These are phyloP conservation scores for Pachliopta kotzebuea DNA, from an alignment of 2,888 invertebrate species.

Conservation along the genomic window DNA sequence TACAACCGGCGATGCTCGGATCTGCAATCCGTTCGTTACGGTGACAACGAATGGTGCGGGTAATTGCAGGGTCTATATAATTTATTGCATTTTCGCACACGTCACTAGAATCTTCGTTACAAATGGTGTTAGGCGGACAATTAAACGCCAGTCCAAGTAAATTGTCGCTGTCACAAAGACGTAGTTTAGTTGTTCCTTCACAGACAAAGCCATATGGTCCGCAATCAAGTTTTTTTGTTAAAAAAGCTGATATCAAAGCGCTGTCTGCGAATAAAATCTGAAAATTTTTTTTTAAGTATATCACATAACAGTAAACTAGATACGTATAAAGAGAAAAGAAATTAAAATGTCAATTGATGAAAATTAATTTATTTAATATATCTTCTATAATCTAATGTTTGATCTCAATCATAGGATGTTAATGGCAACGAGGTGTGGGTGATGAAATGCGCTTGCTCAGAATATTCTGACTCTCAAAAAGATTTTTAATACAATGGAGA, in stretches of 20 bases:
- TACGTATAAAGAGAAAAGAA: neutral
- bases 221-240: conserved; percentile 48
- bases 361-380: neutral
- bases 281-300: conserved; percentile 14
- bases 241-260: conserved; percentile 37
- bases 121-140: conserved; percentile 63
- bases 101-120: conserved; percentile 68
- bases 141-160: conserved; percentile 60
- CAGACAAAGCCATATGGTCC: conserved; percentile 69
- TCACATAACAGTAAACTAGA: neutral
- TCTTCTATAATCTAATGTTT: no score
- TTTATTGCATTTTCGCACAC: conserved; percentile 63
- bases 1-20: conserved; percentile 64
- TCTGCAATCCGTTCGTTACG: conserved; percentile 68
- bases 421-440: no score
- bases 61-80: conserved; percentile 59
- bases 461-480: no score
- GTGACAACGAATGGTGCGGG: conserved; percentile 54
- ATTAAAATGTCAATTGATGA: neutral
- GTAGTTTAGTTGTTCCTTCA: conserved; percentile 53
- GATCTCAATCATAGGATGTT: no score
- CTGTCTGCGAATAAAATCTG: conserved; percentile 38
- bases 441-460: no score
- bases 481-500: no score
- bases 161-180: conserved; percentile 61